A percentile compares a stretch with the other conserved stretches of the same genome.
phyloP scores from a whole-genome alignment of 2,113 vertebrate genomes.

The Odontophorus gujanensis region DNA sequence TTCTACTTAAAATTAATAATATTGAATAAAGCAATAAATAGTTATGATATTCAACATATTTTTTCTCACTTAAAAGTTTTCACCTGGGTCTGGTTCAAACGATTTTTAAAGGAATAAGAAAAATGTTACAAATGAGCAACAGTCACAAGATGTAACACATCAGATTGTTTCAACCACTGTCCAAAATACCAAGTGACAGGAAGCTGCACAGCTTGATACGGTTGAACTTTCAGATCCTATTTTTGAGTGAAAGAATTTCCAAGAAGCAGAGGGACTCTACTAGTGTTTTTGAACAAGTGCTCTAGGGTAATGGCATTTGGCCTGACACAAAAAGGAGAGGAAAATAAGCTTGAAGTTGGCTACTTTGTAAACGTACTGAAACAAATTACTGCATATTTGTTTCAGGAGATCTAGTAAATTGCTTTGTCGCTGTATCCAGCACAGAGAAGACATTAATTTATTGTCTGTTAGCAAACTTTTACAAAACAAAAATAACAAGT shows the following conservation, averaged over 20 bases:
- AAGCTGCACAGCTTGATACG: background rate
- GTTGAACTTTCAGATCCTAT: background rate
- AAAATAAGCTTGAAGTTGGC: background rate
- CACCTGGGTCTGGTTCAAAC: background rate
- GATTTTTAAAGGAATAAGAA: background rate
- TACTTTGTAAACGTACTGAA: background rate
- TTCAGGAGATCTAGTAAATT: background rate
- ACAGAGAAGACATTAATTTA: background rate
- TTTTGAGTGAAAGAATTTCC: background rate
- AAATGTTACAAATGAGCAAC: background rate
- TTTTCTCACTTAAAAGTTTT: background rate
- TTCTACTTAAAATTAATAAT: background rate
- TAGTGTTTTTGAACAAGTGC: background rate
- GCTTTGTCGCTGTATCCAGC: background rate
- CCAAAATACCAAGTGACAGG: background rate
- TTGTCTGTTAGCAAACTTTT: background rate
- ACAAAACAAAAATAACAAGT: background rate
- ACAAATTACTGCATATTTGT: background rate
- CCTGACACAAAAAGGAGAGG: background rate
- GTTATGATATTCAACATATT: background rate
- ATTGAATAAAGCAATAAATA: background rate
- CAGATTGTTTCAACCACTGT: background rate
- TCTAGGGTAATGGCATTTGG: accelerated
- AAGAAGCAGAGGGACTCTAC: background rate
- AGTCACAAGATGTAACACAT: background rate